Base-by-base conservation (phyloP, 35 echinoderm and acorn worm genomes). In the Ptychodera flava region DNA sequence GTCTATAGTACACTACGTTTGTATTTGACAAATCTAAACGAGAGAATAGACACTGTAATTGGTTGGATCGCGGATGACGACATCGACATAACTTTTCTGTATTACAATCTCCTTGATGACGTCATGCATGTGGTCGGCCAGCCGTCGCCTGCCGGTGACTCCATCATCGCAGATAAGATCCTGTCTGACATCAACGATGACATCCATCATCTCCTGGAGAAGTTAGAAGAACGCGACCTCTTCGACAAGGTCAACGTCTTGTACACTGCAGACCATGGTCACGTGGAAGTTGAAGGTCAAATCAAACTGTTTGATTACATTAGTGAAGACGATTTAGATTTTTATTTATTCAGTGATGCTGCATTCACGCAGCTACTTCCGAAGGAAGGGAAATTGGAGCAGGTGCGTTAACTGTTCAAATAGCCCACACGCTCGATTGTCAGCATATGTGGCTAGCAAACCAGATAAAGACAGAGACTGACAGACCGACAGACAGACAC, bases 21-120 rank as follows among this genome's bases (percentile, higher is more conserved):
- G 45, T 64, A 64, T 64, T 64, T 64, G 6, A 22, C 22, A 22
- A 22, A 64, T 64, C 37, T 83, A 1, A 36, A 34, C 1, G 85
- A 90, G 1, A 79, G 88, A 0, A 88, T 97, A 16, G 92, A 92
- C 31, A 81, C 35, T 1, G 88, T 89, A 0, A 77, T 97, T 1
- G 82, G 83, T 75, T 97, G 95, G 95, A 37, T 94, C 31, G 93
- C 35, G 22, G 79, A 93, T 15, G 92, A 93, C 28, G 92, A 93
- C 53, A 89, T 93, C 31, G 95, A 97, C 79, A 30, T 93, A 81
- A 86, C 88, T 0, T 33, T 97, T 16, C 31, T 89, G 30, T 97
- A 97, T 80, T 91, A 89, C 32, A 87, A 89, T 80, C 84, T 86
- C 36, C 95, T 92, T 0, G 92, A 97, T 83, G 89, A 85, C 78